Conservation (phyloP, 2,888 invertebrate genomes). For the Rhagophthalmus giganteus region DNA sequence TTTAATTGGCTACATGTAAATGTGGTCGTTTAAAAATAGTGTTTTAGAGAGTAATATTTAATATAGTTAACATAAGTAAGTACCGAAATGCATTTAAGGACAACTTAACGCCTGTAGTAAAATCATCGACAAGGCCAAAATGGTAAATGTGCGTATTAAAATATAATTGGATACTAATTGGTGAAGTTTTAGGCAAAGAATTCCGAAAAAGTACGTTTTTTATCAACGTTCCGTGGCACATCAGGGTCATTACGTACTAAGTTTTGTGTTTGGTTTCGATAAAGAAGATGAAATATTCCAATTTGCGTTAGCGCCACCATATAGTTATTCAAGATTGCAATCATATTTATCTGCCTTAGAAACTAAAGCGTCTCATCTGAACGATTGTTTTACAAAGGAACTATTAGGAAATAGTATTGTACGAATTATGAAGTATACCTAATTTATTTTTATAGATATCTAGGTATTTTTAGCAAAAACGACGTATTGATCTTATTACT, state of each 20-base stretch:
- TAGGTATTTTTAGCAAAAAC: conserved; percentile 75
- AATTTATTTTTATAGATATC: too few species aligned
- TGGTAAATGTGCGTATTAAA: conserved; percentile 67
- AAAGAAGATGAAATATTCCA: conserved; percentile 94
- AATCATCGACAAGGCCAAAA: conserved; percentile 85
- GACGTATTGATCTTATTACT: conserved; percentile 85
- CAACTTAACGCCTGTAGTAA: conserved; percentile 92
- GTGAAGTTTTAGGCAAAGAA: conserved; percentile 65
- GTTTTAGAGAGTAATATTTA: conserved; percentile 89
- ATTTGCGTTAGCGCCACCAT: conserved; percentile 91
- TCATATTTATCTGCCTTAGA: conserved; percentile 79
- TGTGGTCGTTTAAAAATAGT: too few species aligned
- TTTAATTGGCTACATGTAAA: neutral
- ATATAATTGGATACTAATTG: conserved; percentile 8
- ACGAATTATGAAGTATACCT: too few species aligned
- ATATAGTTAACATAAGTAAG: conserved; percentile 95
- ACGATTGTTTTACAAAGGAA: conserved; percentile 68
- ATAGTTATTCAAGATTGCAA: conserved; percentile 91
- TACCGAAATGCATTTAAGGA: conserved; percentile 84
- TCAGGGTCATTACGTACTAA: conserved; percentile 87
- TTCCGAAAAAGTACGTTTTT: conserved; percentile 82
- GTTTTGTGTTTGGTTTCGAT: conserved; percentile 93
- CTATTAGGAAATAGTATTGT: conserved; percentile 70
- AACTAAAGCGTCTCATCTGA: conserved; percentile 59
- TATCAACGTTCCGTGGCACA: conserved; percentile 90